These are phyloP conservation scores for Meiosimyza platycephala DNA, from an alignment of 2,888 invertebrate genomes.

Conservation along the genomic window DNA sequence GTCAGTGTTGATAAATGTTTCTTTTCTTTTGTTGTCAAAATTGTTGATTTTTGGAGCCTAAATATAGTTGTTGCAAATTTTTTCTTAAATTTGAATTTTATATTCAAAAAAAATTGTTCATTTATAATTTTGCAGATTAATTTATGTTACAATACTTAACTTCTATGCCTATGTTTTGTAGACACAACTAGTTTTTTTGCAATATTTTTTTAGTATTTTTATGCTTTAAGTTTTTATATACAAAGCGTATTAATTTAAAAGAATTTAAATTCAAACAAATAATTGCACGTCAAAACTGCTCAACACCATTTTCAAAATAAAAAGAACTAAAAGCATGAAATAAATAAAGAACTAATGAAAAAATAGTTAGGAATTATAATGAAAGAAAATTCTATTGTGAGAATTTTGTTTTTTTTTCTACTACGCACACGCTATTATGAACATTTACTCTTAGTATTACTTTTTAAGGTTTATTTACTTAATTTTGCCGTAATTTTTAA, in stretches of 20 bases:
- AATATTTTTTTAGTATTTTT: conserved; percentile 14
- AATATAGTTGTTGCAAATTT: conserved; percentile 22
- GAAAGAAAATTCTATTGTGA: conserved; percentile 21
- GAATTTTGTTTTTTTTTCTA: not conserved
- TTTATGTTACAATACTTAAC: not conserved
- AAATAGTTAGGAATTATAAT: not conserved
- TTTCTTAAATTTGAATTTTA: conserved; percentile 48
- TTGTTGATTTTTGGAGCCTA: conserved; percentile 54
- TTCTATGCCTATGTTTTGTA: conserved; percentile 4
- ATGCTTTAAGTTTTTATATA: not conserved
- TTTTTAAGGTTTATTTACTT: conserved; percentile 18
- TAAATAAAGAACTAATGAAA: not conserved
- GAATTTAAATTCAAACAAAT: not conserved
- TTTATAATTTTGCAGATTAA: conserved; percentile 56
- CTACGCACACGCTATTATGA: conserved; percentile 17
- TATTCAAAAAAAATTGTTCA: conserved; percentile 41
- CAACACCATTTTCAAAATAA: conserved; percentile 11
- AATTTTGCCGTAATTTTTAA: conserved; percentile 37
- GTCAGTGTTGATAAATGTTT: conserved; percentile 25
- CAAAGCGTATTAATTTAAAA: not conserved
- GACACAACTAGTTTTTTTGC: conserved; percentile 7
- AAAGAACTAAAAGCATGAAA: conserved; percentile 28
- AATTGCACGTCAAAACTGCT: conserved; percentile 20
- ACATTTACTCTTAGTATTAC: conserved; percentile 17
- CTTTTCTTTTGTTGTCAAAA: conserved; percentile 40